Conservation (phyloP, 1,140 invertebrate species). For the Zaprionus lachaisei region DNA sequence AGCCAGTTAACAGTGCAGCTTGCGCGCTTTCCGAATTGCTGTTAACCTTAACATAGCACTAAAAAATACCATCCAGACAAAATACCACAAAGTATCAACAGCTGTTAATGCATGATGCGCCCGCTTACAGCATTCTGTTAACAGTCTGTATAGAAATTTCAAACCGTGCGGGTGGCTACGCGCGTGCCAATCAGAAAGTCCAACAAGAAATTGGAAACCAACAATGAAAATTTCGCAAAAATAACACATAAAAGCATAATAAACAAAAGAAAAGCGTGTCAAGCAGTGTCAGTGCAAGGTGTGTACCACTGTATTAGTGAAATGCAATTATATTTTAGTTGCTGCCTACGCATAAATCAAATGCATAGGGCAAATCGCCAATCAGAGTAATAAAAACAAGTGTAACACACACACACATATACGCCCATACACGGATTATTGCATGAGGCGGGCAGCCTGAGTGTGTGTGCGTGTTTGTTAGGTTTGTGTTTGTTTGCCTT, state of each 20-base stretch:
- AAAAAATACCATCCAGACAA: constrained; percentile 32
- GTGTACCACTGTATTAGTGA: constrained; percentile 21
- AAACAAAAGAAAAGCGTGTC: constrained; percentile 28
- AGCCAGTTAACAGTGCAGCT: not conserved
- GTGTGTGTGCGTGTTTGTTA: constrained; percentile 16
- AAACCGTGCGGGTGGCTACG: constrained; percentile 48
- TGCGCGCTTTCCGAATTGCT: not conserved
- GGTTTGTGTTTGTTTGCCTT: constrained; percentile 26
- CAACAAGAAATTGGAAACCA: constrained; percentile 43
- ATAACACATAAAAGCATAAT: constrained; percentile 44
- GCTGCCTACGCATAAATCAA: constrained; percentile 13
- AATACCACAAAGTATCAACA: constrained; percentile 32
- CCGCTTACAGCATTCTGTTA: constrained; percentile 35
- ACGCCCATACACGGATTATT: constrained; percentile 1
- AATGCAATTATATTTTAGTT: constrained; percentile 5
- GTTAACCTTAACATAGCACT: constrained; percentile 10
- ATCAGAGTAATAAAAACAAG: constrained; percentile 52
- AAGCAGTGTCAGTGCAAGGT: constrained; percentile 43
- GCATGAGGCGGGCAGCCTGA: constrained; percentile 10
- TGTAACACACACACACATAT: constrained; percentile 32
- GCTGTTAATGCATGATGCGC: constrained; percentile 38
- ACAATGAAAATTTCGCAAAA: constrained; percentile 56
- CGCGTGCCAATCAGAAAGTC: constrained; percentile 40
- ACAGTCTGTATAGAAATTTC: constrained; percentile 39
- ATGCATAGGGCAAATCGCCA: constrained; percentile 39